A percentile compares a stretch with the other conserved stretches of the same genome.
phyloP scores from a whole-genome alignment of 1,140 invertebrate species.

The Brachystomella parvula region DNA sequence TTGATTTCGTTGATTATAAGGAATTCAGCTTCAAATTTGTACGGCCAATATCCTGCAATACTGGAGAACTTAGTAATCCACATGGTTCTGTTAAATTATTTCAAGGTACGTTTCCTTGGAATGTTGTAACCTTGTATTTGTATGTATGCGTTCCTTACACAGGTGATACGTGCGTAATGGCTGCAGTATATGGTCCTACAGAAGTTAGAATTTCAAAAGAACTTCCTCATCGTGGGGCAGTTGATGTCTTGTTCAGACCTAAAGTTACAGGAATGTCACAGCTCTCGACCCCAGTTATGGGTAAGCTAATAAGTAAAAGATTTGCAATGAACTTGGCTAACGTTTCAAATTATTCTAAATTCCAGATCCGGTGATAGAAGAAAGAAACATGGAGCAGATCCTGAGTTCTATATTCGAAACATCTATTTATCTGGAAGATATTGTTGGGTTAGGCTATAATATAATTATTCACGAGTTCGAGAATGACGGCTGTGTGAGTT shows the following conservation, averaged over 20 bases:
- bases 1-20: neutral
- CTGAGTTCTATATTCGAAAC: constrained; percentile 27
- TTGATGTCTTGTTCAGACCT: constrained; percentile 32
- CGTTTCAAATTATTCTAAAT: neutral
- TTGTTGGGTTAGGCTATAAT: constrained; percentile 28
- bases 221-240: constrained; percentile 30
- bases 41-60: constrained; percentile 23
- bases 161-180: constrained; percentile 32
- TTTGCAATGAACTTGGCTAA: neutral
- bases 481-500: constrained; percentile 35
- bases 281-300: constrained; percentile 1
- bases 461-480: constrained; percentile 35
- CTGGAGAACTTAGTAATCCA: constrained; percentile 24
- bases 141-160: neutral
- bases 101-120: constrained; percentile 24
- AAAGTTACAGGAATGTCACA: constrained; percentile 31
- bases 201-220: constrained; percentile 34
- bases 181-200: constrained; percentile 29
- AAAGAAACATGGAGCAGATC: constrained; percentile 27
- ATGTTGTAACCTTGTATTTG: constrained; percentile 5
- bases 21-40: constrained; percentile 7
- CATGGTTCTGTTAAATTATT: constrained; percentile 30
- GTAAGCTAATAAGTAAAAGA: constrained; percentile 9
- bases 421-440: constrained; percentile 29
- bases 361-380: constrained; percentile 25